Evolutionary conservation across 37 sponge, comb jelly and placozoan species (phyloP).

Genomic region (Dysidea cf. avara): DNA sequence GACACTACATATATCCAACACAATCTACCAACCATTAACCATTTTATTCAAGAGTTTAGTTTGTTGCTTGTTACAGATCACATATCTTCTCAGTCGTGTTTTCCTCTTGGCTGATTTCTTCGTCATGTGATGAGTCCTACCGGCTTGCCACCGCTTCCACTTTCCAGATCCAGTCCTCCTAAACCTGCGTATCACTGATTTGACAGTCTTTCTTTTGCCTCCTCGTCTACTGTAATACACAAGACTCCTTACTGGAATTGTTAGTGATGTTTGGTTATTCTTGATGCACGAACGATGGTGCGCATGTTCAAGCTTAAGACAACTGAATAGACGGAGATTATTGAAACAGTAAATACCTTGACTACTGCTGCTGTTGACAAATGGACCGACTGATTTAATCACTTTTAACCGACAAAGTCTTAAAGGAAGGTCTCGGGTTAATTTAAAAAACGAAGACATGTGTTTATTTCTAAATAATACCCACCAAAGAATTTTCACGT

Average conservation of each 20-base stretch:
- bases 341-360: no score
- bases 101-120: conserved; percentile 51
- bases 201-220: conserved; percentile 84
- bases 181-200: conserved; percentile 82
- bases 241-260: conserved; percentile 39
- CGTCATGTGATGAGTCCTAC: conserved; percentile 58
- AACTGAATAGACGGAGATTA: no score
- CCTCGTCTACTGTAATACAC: conserved; percentile 49
- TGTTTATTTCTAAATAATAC: no score
- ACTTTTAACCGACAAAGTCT: no score
- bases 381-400: no score
- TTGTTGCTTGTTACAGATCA: conserved; percentile 66
- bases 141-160: conserved; percentile 79
- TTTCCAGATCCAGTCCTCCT: conserved; percentile 75
- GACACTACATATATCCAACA: no score
- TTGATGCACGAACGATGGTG: no score
- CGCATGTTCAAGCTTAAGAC: no score
- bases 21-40: conserved; percentile 64
- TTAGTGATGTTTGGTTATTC: background rate
- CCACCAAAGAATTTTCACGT: no score
- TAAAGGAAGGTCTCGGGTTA: no score
- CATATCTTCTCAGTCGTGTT: conserved; percentile 43
- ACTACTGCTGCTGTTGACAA: no score
- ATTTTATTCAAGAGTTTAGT: conserved; percentile 80
- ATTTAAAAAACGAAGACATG: no score